Evolutionary conservation across 1,140 invertebrate species (phyloP), one percentile per base, ranked within the genome.

Genomic region (Berghia stephanieae): DNA sequence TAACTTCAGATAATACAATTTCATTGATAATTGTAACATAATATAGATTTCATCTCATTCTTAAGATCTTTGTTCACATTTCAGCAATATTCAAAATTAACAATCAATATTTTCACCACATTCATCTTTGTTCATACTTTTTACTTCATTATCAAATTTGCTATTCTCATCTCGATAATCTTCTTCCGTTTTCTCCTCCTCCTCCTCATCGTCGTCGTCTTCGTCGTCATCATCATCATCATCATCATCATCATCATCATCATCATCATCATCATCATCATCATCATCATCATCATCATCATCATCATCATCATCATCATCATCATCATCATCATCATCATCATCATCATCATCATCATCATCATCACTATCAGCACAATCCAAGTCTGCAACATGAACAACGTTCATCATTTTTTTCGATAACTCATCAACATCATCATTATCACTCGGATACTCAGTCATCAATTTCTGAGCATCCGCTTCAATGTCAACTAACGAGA

Each of bases 401-500:
- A 72, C 70, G 18, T n/a, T 52, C 49, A 4, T 68, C 46, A 24
- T 43, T 18, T 36, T 46, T 74, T 36, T 55, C 78, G 70, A 71
- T 76, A 70, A 81, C 27, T 78, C 24, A 81, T 80, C 77, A 55
- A 79, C 79, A 81, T 60, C 76, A 67, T 78, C 79, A n/a, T 72
- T 27, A 27, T 21, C 44, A 70, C 55, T 49, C 6, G 60, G 69
- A 38, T 74, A 72, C 27, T 52, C 63, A 52, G 74, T 76, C 34
- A 69, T 76, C 72, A 83, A 52, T 78, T 13, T 78, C 31, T 89
- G 90, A 44, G 91, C 91, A 74, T 74, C 78, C 44, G 83, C 75
- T 84, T 93, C 92, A 27, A 92, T 69, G 77, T 90, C 88, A 38
- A 85, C 82, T 13, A 93, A 85, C 79, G 92, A 90, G 3, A 93